Evolutionary conservation across 2,888 invertebrate species (phyloP).

Genomic region (Pegoplata infirma): DNA sequence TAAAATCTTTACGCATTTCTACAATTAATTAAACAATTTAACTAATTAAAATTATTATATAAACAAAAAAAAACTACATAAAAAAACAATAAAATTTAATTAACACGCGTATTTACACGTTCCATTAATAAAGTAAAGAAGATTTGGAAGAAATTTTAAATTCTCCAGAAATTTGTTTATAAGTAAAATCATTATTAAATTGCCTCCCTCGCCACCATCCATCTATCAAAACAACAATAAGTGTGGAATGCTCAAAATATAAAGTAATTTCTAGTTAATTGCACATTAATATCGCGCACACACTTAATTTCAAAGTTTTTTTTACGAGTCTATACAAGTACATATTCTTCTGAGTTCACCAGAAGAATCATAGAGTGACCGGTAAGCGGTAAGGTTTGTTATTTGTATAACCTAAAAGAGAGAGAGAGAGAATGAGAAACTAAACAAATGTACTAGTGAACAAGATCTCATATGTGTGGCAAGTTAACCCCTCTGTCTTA

Average conservation of each 20-base stretch:
- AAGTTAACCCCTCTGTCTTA: slow-evolving; percentile 4
- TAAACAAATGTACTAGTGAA: neutral
- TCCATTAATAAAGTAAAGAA: neutral
- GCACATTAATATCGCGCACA: slow-evolving; percentile 33
- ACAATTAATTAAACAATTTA: neutral
- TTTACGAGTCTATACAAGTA: neutral
- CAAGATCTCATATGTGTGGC: neutral
- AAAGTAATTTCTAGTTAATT: slow-evolving; percentile 48
- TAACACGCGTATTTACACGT: slow-evolving; percentile 40
- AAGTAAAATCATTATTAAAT: neutral
- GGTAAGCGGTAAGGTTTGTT: slow-evolving; percentile 17
- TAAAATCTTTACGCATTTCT: slow-evolving; percentile 17
- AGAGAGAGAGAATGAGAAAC: neutral
- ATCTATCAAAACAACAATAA: slow-evolving; percentile 8
- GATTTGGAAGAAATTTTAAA: slow-evolving; percentile 11
- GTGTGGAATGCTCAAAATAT: slow-evolving; percentile 28
- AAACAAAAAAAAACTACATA: no score
- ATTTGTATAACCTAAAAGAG: neutral
- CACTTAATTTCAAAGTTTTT: slow-evolving; percentile 30
- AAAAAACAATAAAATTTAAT: slow-evolving; percentile 26
- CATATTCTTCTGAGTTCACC: neutral
- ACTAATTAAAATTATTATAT: neutral
- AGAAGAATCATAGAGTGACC: neutral
- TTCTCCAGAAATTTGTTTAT: slow-evolving; percentile 22
- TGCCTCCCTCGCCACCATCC: neutral